A percentile compares a stretch with the other conserved stretches of the same genome.
Conservation (phyloP, 1,140 invertebrate genomes). For the Pantala flavescens region DNA sequence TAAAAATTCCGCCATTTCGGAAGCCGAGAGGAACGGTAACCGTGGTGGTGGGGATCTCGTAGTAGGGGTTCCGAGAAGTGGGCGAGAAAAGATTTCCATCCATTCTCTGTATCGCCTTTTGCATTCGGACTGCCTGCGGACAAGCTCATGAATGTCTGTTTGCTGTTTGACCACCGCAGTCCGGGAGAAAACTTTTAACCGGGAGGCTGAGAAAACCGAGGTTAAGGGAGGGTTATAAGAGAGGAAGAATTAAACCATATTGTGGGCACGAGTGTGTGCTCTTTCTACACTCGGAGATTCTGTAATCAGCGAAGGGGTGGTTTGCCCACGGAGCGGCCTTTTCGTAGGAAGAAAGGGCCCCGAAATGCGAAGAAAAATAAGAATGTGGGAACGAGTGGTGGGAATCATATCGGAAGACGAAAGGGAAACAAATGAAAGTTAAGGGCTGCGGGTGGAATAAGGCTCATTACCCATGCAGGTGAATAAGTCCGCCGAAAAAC, state of each 20-base stretch:
- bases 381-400: background rate
- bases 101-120: conserved; percentile 2
- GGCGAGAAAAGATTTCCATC: background rate
- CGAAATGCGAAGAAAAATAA: background rate
- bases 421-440: too few species aligned
- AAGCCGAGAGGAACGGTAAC: background rate
- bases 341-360: background rate
- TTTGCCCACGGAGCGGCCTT: background rate
- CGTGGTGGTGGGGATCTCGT: background rate
- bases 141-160: conserved; percentile 5
- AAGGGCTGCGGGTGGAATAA: too few species aligned
- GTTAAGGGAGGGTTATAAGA: background rate
- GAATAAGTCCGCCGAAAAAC: too few species aligned
- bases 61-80: background rate
- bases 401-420: background rate
- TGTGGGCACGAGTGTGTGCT: too few species aligned
- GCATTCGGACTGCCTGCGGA: background rate
- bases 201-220: background rate
- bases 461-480: too few species aligned
- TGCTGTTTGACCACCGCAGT: background rate
- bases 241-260: background rate
- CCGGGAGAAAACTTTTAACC: background rate
- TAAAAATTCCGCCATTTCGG: background rate
- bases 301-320: background rate
- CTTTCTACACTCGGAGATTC: background rate